Conservation (phyloP, 2,888 invertebrate genomes). For the Ligdia adustata region DNA sequence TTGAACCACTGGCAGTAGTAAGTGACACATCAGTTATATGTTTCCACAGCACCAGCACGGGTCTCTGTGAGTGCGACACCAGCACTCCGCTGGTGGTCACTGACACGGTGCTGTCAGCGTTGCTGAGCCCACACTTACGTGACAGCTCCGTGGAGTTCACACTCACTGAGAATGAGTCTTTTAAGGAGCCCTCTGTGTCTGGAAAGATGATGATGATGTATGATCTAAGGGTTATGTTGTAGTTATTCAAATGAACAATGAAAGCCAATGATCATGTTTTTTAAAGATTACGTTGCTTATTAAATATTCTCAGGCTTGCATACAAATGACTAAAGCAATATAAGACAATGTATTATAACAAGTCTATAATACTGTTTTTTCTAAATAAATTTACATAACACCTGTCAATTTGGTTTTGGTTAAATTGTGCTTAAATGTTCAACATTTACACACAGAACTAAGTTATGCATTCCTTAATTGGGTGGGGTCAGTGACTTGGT, state of each 20-base stretch:
- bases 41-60: conserved; percentile 84
- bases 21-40: conserved; percentile 84
- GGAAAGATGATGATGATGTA: conserved; percentile 48
- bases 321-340: too few species aligned
- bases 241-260: not conserved
- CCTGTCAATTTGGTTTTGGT: too few species aligned
- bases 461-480: too few species aligned
- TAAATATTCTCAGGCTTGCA: too few species aligned
- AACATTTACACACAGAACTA: too few species aligned
- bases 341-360: too few species aligned
- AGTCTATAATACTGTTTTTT: too few species aligned
- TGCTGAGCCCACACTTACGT: conserved; percentile 83
- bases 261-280: not conserved
- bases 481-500: too few species aligned
- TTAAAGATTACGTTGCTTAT: not conserved
- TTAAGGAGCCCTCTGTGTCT: conserved; percentile 75
- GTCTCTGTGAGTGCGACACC: conserved; percentile 78
- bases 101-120: conserved; percentile 83
- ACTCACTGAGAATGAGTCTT: conserved; percentile 84
- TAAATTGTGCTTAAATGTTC: too few species aligned
- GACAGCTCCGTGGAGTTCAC: conserved; percentile 86
- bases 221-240: conserved; percentile 35
- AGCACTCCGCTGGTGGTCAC: conserved; percentile 81
- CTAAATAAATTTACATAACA: too few species aligned
- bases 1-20: conserved; percentile 80